A percentile compares a stretch with the other conserved stretches of the same genome.
phyloP scores from a whole-genome alignment of 2,797 vertebrate species.

The Esox lucius region DNA sequence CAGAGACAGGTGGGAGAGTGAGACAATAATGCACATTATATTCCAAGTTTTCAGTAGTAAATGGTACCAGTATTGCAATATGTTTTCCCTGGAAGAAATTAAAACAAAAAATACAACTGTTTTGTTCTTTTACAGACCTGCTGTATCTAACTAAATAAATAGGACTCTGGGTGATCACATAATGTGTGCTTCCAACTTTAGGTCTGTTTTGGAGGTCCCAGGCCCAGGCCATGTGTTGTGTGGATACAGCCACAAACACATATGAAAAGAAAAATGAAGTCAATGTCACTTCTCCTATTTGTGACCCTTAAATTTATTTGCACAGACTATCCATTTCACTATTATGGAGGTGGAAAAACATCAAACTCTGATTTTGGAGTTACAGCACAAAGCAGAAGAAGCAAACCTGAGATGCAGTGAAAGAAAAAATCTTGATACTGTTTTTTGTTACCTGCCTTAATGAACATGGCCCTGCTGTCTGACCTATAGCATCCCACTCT shows the following conservation, averaged over 20 bases:
- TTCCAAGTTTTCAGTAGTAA: not conserved
- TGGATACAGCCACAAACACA: not conserved
- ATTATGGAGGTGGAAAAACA: not conserved
- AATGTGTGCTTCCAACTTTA: too few species aligned
- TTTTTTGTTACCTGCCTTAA: not conserved
- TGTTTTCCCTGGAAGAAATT: not conserved
- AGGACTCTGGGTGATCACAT: too few species aligned
- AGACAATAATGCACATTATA: not conserved
- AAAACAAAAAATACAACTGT: too few species aligned
- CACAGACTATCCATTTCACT: not conserved
- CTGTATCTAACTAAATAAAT: too few species aligned
- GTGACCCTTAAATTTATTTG: not conserved
- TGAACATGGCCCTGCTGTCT: not conserved
- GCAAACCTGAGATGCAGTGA: not conserved
- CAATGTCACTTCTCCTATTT: not conserved
- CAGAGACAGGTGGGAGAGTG: slow-evolving; percentile 5
- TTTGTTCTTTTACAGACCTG: too few species aligned
- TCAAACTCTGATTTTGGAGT: not conserved
- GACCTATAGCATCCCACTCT: not conserved
- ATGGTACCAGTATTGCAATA: not conserved
- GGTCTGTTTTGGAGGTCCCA: too few species aligned
- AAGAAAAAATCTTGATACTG: not conserved
- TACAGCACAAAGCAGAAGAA: not conserved
- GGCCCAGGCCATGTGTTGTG: not conserved
- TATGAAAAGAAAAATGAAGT: not conserved